Evolutionary conservation across 2,797 vertebrate species (phyloP).

Genomic region (Gorsachius magnificus): DNA sequence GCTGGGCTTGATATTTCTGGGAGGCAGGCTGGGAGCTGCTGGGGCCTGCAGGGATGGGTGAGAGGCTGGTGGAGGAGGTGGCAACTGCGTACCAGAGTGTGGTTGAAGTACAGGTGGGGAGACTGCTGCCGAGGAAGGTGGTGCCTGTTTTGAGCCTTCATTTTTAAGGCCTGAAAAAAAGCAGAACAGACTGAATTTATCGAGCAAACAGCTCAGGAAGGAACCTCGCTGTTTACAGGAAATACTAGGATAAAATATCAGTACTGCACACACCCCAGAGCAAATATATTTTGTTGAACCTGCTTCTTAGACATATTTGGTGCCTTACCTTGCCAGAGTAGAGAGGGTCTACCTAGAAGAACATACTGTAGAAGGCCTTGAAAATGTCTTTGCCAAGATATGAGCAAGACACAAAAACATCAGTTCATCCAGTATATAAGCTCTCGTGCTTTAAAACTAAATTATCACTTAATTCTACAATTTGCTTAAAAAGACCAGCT

Average conservation of each 20-base stretch:
- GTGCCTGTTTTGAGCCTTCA: background rate
- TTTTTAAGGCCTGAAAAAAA: constrained; percentile 49
- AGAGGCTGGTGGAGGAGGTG: constrained; percentile 26
- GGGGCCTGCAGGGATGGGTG: background rate
- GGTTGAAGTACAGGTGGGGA: background rate
- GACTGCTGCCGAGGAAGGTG: background rate
- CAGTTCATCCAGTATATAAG: background rate
- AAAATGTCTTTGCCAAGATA: background rate
- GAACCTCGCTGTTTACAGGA: background rate
- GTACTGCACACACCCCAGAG: background rate
- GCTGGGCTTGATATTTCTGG: constrained; percentile 71
- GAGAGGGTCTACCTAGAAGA: background rate
- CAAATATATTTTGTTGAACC: background rate
- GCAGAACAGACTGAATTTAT: background rate
- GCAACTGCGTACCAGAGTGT: constrained; percentile 1
- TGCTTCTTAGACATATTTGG: background rate
- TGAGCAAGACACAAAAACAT: background rate
- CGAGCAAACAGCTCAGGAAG: background rate
- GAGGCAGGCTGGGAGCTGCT: constrained; percentile 71
- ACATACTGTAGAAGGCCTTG: background rate
- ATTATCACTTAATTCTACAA: background rate
- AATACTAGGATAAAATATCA: background rate
- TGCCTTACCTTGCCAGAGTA: background rate
- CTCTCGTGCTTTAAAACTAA: background rate
- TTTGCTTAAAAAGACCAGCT: background rate